A percentile compares a stretch with the other conserved stretches of the same genome.
These are phyloP conservation scores for Saccostrea cuccullata DNA, from an alignment of 1,140 invertebrate genomes.

Conservation along the genomic window DNA sequence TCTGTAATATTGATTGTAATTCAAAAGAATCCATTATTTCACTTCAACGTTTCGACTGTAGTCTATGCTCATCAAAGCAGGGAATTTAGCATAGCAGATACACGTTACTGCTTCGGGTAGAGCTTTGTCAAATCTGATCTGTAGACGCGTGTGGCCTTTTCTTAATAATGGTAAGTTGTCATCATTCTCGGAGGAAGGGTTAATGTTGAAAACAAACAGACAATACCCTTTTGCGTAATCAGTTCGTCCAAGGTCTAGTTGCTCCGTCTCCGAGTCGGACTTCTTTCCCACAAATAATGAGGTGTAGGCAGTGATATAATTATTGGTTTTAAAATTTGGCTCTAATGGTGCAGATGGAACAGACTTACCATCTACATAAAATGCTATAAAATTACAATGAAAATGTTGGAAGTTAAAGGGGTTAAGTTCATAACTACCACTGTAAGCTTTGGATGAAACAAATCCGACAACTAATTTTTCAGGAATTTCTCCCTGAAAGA, in stretches of 20 bases:
- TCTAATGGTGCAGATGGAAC: conserved; percentile 28
- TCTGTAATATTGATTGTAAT: background rate
- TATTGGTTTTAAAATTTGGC: conserved; percentile 11
- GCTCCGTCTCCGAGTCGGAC: background rate
- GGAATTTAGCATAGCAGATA: conserved; percentile 17
- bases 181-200: background rate
- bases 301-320: conserved; percentile 17
- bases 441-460: conserved; percentile 17
- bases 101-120: conserved; percentile 5
- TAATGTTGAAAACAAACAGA: conserved; percentile 26
- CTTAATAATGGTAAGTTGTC: conserved; percentile 38
- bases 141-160: conserved; percentile 28
- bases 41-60: conserved; percentile 28
- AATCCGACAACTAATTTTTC: background rate
- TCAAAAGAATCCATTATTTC: conserved; percentile 11
- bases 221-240: conserved; percentile 27
- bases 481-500: conserved; percentile 40
- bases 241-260: background rate
- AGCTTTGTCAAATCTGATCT: conserved; percentile 29
- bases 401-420: conserved; percentile 34
- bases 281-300: background rate
- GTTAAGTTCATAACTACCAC: background rate
- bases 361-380: conserved; percentile 40
- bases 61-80: conserved; percentile 17
- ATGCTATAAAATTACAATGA: conserved; percentile 34